Conservation (phyloP, 2,888 invertebrate genomes). For the Tipula vernalis region DNA sequence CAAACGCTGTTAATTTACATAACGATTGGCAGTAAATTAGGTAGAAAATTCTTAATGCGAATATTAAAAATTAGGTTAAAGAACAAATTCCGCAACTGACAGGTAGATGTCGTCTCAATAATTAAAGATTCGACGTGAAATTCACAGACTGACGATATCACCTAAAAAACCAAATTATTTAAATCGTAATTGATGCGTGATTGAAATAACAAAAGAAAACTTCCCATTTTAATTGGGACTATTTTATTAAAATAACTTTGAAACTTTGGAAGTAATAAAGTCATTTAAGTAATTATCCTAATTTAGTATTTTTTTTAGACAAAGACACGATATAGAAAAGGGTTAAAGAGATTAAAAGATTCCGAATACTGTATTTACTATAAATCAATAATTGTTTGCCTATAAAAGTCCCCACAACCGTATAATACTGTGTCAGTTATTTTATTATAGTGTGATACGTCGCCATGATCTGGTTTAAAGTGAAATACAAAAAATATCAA, state of each 20-base stretch:
- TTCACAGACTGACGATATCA: too few relatives aligned
- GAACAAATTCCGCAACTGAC: too few relatives aligned
- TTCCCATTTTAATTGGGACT: too few relatives aligned
- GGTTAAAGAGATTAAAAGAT: neutral
- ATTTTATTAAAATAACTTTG: neutral
- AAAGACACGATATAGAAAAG: neutral
- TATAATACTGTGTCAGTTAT: neutral
- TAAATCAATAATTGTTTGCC: neutral
- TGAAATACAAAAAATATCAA: neutral
- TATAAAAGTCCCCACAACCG: neutral
- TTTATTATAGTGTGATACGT: neutral
- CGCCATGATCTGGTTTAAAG: neutral
- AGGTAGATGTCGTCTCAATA: too few relatives aligned
- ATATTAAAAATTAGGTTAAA: too few relatives aligned
- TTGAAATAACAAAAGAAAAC: too few relatives aligned
- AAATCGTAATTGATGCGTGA: too few relatives aligned
- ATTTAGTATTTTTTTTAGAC: neutral
- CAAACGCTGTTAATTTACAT: too few relatives aligned
- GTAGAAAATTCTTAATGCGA: too few relatives aligned
- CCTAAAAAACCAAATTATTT: too few relatives aligned
- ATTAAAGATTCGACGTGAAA: too few relatives aligned
- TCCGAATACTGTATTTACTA: neutral
- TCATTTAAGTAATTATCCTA: neutral
- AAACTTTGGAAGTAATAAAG: neutral
- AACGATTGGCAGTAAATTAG: too few relatives aligned